These are phyloP conservation scores for Colletes collaris DNA, from an alignment of 2,888 invertebrate genomes.

Conservation along the genomic window DNA sequence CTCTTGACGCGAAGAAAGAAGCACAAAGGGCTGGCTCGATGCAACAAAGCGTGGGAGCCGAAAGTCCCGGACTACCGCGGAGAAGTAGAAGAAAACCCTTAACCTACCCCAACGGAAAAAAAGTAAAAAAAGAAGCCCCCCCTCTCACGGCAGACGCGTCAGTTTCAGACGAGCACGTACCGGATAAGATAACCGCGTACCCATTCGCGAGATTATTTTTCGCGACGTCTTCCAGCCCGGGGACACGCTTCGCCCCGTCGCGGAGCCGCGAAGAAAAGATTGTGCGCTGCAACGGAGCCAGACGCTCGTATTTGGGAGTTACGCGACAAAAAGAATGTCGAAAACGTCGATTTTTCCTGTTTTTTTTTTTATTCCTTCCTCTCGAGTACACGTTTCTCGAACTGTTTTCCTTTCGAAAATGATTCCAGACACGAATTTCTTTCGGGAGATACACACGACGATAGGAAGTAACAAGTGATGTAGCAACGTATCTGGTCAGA, in stretches of 20 bases:
- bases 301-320: too few species aligned
- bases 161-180: neutral
- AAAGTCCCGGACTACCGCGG: neutral
- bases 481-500: too few species aligned
- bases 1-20: neutral
- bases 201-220: constrained; percentile 13
- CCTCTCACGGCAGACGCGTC: neutral
- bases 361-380: too few species aligned
- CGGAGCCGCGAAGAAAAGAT: constrained; percentile 5
- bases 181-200: constrained; percentile 12
- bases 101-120: neutral
- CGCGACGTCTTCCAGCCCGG: neutral
- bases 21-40: constrained; percentile 7
- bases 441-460: too few species aligned
- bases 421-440: too few species aligned
- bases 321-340: too few species aligned
- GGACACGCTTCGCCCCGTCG: neutral
- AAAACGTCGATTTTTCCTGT: too few species aligned
- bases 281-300: neutral
- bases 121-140: too few species aligned
- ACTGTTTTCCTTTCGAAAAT: too few species aligned
- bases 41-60: constrained; percentile 1
- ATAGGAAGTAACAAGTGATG: too few species aligned
- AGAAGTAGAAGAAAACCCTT: neutral
- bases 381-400: too few species aligned